Percentiles rank a stretch among this genome's conserved stretches.
Conservation (phyloP, 2,797 vertebrate genomes). For the Cirrhinus mrigala region DNA sequence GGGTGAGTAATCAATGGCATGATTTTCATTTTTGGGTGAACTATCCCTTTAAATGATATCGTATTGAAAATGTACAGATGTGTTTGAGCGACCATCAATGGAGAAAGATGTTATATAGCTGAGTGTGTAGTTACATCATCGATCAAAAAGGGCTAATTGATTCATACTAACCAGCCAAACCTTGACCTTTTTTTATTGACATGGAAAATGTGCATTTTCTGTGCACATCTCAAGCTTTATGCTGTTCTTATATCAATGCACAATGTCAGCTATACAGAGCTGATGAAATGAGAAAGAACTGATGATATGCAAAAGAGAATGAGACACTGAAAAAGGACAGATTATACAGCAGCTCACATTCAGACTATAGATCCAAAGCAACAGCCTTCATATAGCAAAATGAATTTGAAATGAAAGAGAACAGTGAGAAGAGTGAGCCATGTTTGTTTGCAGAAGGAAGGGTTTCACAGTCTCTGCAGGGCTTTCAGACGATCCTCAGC, state of each 20-base stretch:
- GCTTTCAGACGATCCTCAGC: constrained; percentile 31
- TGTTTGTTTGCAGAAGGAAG: constrained; percentile 25
- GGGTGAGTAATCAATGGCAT: too few species aligned
- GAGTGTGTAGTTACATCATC: background rate
- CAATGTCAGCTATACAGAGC: background rate
- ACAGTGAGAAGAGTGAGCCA: background rate
- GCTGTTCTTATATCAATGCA: background rate
- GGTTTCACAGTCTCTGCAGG: constrained; percentile 13
- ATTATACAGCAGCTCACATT: constrained; percentile 3
- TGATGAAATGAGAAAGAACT: background rate
- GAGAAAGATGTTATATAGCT: background rate
- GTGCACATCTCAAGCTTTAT: background rate
- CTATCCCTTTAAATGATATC: background rate
- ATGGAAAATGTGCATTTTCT: background rate
- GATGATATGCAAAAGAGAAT: constrained; percentile 6
- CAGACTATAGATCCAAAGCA: constrained; percentile 11
- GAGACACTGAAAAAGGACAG: constrained; percentile 11
- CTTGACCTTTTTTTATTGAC: constrained; percentile 12
- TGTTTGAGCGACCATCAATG: background rate
- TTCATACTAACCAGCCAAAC: constrained; percentile 5
- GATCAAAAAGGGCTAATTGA: constrained; percentile 1
- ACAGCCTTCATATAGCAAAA: background rate
- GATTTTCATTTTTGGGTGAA: too few species aligned
- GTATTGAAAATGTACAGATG: background rate
- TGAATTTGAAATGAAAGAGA: background rate